Conservation (phyloP, 2,888 invertebrate genomes). For the Dolomedes plantarius region DNA sequence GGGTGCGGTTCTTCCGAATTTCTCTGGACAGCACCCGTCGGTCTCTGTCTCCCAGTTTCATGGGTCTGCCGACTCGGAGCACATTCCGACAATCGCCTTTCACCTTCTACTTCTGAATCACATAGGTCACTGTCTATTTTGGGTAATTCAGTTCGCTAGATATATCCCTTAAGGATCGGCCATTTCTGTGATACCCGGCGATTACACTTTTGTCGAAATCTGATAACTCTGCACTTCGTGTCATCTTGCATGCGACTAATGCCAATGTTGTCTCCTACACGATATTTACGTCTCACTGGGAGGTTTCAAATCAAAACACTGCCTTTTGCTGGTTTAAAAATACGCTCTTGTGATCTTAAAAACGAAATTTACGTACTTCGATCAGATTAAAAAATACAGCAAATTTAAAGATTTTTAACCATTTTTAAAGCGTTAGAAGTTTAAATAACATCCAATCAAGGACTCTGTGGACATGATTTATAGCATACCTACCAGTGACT, state of each 20-base stretch:
- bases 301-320: too few relatives aligned
- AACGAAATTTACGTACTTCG: too few relatives aligned
- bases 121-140: conserved; percentile 20
- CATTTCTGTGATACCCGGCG: background rate
- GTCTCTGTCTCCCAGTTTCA: background rate
- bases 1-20: background rate
- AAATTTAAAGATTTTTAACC: too few relatives aligned
- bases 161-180: background rate
- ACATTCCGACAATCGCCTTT: conserved; percentile 11
- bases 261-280: conserved; percentile 9
- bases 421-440: too few relatives aligned
- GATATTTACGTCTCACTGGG: too few relatives aligned
- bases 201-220: background rate
- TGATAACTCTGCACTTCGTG: conserved; percentile 9
- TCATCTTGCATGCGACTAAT: conserved; percentile 24
- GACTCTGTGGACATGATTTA: too few relatives aligned
- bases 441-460: too few relatives aligned
- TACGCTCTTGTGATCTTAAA: too few relatives aligned
- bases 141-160: background rate
- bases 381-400: too few relatives aligned
- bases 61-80: background rate
- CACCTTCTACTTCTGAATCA: background rate
- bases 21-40: background rate
- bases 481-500: too few relatives aligned
- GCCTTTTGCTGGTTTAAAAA: too few relatives aligned